Evolutionary conservation across 2,113 vertebrate species (phyloP).

Genomic region (Grus americana): DNA sequence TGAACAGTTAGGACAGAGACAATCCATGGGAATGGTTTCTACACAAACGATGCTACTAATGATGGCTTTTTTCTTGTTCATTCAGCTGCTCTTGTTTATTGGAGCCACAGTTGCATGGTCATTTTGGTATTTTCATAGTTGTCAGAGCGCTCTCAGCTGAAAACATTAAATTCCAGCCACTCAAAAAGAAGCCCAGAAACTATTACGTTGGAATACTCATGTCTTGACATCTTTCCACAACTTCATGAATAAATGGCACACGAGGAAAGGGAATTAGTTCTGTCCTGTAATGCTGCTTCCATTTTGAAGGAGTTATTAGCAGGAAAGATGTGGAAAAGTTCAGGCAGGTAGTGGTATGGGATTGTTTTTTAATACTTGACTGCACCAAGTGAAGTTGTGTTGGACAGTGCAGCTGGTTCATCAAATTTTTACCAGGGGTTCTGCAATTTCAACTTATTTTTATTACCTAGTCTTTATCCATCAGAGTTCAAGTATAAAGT

Average conservation of each 20-base stretch:
- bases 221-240: neutral
- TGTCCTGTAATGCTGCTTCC: neutral
- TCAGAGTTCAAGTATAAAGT: neutral
- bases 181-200: neutral
- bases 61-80: neutral
- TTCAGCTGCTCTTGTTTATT: neutral
- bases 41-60: neutral
- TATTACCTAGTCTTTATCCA: conserved; percentile 15
- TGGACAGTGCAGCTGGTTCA: conserved; percentile 10
- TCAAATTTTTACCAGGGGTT: conserved; percentile 25
- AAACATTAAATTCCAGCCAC: neutral
- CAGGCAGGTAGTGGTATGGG: neutral
- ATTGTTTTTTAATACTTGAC: neutral
- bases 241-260: neutral
- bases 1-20: neutral
- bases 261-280: neutral
- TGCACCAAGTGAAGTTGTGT: neutral
- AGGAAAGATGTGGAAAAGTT: neutral
- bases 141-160: neutral
- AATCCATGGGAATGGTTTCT: neutral
- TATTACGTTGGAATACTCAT: neutral
- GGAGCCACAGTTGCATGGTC: neutral
- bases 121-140: neutral
- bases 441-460: conserved; percentile 19
- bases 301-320: neutral